Base-by-base conservation (phyloP, 2,797 vertebrate species). In the Glossophaga mutica region DNA sequence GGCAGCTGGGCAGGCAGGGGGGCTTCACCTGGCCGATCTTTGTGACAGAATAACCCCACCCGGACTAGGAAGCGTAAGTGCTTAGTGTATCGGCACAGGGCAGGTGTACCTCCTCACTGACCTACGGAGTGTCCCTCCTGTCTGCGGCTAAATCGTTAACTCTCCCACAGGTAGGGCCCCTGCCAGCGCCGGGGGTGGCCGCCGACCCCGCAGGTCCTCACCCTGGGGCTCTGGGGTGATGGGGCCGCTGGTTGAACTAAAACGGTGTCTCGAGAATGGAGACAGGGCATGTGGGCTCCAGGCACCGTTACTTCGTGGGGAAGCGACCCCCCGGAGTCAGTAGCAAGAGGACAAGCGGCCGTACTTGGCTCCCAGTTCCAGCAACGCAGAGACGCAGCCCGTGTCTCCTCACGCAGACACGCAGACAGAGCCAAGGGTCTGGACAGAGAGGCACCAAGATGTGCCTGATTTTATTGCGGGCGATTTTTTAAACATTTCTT, bases 61-160 rank as follows among this genome's bases (percentile, higher is more conserved):
- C 18, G 14, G 14, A 11, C 62, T 1, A 42, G 42, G 50, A 79
- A 48, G 11, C 29, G 7, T 11, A 16, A 19, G 2, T 9, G 6
- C 11, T 48, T 8, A 3, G 9, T 5, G 24, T 67, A 9, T 34
- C 77, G 10, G 10, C 34, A 1, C 9, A 7, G 74, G 22, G 29
- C 50, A 19, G 32, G 34, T 21, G 34, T n/a, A 2, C 22, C 55
- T 44, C 18, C n/a, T 2, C 74, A 0, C 3, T 1, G 39, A 12
- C 4, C 24, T 3, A 14, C 34, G 19, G 29, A 39, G 18, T 0
- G 2, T 6, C 29, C 22, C 12, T n/a, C 19, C 0, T 0, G 15
- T 14, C 52, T 26, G 29, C 0, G 1, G 48, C 4, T 6, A 6
- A 2, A 44, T 0, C 0, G 6, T 0, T 6, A 1, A 6, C 1